Evolutionary conservation across 2,797 vertebrate species (phyloP).

Genomic region (Helicolenus hilgendorfi): DNA sequence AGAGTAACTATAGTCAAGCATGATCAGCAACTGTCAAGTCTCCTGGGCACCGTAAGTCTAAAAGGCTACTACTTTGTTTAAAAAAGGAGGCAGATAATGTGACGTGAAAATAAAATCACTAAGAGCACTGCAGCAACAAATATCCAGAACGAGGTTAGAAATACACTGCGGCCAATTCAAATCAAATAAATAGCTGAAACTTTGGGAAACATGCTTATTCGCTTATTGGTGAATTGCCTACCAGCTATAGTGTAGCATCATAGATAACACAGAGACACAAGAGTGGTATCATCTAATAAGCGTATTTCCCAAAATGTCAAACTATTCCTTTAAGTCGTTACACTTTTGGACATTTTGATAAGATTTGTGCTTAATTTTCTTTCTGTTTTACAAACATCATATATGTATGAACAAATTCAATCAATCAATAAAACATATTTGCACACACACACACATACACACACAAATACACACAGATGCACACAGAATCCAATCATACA

Average conservation of each 20-base stretch:
- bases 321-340: constrained; percentile 16
- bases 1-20: constrained; percentile 48
- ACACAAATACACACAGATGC: not conserved
- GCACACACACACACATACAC: not conserved
- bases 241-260: not conserved
- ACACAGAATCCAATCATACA: constrained; percentile 27
- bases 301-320: constrained; percentile 5
- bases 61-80: constrained; percentile 60
- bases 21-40: constrained; percentile 38
- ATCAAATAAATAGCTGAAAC: constrained; percentile 5
- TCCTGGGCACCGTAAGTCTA: constrained; percentile 50
- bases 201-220: constrained; percentile 14
- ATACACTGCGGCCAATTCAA: constrained; percentile 64
- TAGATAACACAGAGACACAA: not conserved
- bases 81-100: constrained; percentile 51
- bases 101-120: constrained; percentile 49
- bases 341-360: constrained; percentile 44
- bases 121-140: constrained; percentile 56
- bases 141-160: constrained; percentile 58
- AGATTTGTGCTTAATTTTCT: constrained; percentile 78
- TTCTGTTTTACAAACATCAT: constrained; percentile 45
- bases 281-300: not conserved
- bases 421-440: constrained; percentile 24
- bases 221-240: not conserved
- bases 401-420: constrained; percentile 46